These are phyloP conservation scores for Apamea crenata DNA, from an alignment of 2,888 invertebrate genomes.

Conservation along the genomic window DNA sequence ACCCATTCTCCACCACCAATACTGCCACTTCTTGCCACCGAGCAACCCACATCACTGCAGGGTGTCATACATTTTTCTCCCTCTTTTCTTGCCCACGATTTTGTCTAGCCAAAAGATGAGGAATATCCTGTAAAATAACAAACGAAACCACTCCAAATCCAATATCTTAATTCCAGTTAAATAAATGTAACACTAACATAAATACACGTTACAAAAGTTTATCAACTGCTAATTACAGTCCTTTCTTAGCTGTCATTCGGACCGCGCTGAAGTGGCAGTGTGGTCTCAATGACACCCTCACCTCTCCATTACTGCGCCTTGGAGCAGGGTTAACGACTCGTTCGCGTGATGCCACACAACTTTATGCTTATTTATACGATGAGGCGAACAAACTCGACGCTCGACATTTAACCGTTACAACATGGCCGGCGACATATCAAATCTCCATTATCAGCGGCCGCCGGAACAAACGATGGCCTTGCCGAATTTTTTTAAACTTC, in stretches of 20 bases:
- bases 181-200: slow-evolving; percentile 46
- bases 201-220: slow-evolving; percentile 62
- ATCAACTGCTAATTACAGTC: slow-evolving; percentile 79
- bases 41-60: not conserved
- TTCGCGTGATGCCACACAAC: slow-evolving; percentile 86
- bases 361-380: slow-evolving; percentile 88
- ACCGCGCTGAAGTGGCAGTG: slow-evolving; percentile 78
- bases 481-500: slow-evolving; percentile 57
- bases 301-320: slow-evolving; percentile 84
- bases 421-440: slow-evolving; percentile 86
- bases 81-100: not conserved
- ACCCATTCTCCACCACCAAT: not conserved
- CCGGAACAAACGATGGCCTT: slow-evolving; percentile 68
- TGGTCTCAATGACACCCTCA: slow-evolving; percentile 85
- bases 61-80: not conserved
- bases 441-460: slow-evolving; percentile 83
- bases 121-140: not conserved
- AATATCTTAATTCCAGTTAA: slow-evolving; percentile 7
- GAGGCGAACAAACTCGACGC: slow-evolving; percentile 82
- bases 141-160: not conserved
- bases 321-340: slow-evolving; percentile 87
- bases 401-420: slow-evolving; percentile 83
- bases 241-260: slow-evolving; percentile 79
- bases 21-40: too few relatives aligned
- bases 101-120: not conserved